These are phyloP conservation scores for Drosophila barbarae DNA, from an alignment of 2,888 invertebrate genomes.

Conservation along the genomic window DNA sequence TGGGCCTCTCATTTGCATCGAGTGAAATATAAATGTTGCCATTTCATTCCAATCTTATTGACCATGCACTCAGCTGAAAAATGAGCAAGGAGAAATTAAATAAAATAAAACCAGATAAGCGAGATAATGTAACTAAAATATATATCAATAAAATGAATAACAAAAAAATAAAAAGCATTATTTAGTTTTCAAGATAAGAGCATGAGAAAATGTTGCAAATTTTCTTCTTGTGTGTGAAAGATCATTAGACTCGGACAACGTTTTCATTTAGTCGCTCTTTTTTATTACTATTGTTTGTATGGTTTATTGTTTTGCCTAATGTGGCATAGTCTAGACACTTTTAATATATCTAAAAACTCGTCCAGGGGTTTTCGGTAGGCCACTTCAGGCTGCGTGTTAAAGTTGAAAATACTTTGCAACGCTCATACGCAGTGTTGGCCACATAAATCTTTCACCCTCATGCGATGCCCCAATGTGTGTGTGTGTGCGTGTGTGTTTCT, in stretches of 20 bases:
- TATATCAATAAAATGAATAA: too few species aligned
- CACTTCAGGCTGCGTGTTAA: slow-evolving; percentile 38
- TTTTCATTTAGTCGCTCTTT: slow-evolving; percentile 22
- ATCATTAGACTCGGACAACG: slow-evolving; percentile 24
- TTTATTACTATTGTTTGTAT: slow-evolving; percentile 42
- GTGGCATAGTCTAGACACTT: slow-evolving; percentile 62
- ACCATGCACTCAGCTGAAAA: slow-evolving; percentile 7
- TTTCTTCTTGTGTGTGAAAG: slow-evolving; percentile 1
- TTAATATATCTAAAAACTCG: slow-evolving; percentile 56
- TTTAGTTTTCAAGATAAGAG: background rate
- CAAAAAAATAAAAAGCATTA: background rate
- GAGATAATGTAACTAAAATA: too few species aligned
- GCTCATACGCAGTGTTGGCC: slow-evolving; percentile 55
- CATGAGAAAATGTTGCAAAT: background rate
- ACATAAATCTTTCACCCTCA: slow-evolving; percentile 61
- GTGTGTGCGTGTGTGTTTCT: slow-evolving; percentile 27
- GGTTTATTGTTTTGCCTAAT: slow-evolving; percentile 47
- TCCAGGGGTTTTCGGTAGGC: slow-evolving; percentile 15
- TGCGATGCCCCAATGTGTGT: slow-evolving; percentile 25
- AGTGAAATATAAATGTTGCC: slow-evolving; percentile 26
- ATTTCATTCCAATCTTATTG: slow-evolving; percentile 23
- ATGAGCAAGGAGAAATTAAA: background rate
- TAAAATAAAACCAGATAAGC: background rate
- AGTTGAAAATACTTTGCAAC: slow-evolving; percentile 56
- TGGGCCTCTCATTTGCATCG: slow-evolving; percentile 15